Evolutionary conservation across 2,797 vertebrate species (phyloP), one percentile per base, ranked within the genome.

Genomic region (Aphelocoma californica): DNA sequence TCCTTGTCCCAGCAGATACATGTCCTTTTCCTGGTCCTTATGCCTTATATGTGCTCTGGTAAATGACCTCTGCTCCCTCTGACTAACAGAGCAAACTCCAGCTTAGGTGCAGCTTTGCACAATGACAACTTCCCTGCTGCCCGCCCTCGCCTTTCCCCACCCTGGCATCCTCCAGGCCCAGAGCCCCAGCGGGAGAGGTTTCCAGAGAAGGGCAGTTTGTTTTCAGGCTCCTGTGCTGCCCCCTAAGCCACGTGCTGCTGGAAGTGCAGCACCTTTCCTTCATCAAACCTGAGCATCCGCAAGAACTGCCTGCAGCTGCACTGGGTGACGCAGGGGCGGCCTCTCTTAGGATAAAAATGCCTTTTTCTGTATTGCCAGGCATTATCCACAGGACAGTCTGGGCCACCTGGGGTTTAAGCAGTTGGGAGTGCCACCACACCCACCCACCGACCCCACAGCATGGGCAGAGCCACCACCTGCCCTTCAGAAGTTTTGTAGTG

Each of bases 131-230:
- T 58, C 7, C 17, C 15, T 2, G 8, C 18, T 56, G 20, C 50
- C 19, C 0, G 1, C 10, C 32, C 18, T 23, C 0, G 0, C 42
- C 29, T 44, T n/a, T 40, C 17, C n/a, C 36, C 44, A 42, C 10
- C 28, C 3, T 0, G 34, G 8, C 0, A 1, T 10, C 78, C 18
- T 16, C 3, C 64, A 26, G 29, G 15, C 20, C 21, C 48, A 23
- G 34, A 71, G 29, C 3, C 40, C 32, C 1, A 1, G 3, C 7
- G 9, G 44, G 2, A 74, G 36, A 5, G 1, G 14, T 58, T 82
- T 71, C 25, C 26, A 19, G 53, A 32, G 42, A 15, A 50, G 32
- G 9, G 7, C 12, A 48, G 24, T 12, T 77, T 70, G 18, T 9
- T 28, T 48, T n/a, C 23, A 9, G 61, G 60, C 6, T 64, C 31